Percentiles rank a stretch among this genome's conserved stretches.
These are phyloP conservation scores for Latrodectus geometricus DNA, from an alignment of 1,140 invertebrate genomes.

Conservation along the genomic window DNA sequence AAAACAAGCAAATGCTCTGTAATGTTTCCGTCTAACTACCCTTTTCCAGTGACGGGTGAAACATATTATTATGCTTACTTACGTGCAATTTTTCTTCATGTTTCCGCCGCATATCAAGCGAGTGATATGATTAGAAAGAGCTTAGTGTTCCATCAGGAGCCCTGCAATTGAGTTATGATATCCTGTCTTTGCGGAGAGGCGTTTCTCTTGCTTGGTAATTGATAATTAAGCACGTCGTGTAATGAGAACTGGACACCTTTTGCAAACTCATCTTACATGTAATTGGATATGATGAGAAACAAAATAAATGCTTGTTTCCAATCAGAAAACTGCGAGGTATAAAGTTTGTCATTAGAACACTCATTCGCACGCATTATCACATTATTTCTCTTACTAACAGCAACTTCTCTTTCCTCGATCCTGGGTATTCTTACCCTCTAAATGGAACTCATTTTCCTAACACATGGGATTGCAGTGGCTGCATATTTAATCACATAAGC, in stretches of 20 bases:
- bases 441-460: no score
- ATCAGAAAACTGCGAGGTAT: neutral
- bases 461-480: no score
- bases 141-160: constrained; percentile 4
- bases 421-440: no score
- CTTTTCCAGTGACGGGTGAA: neutral
- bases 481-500: no score
- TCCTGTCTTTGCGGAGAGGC: neutral
- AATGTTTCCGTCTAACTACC: neutral
- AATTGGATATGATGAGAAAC: constrained; percentile 13
- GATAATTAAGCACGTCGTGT: constrained; percentile 16
- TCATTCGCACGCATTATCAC: no score
- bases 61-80: neutral
- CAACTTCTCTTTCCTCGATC: no score
- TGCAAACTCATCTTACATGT: neutral
- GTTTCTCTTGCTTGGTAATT: constrained; percentile 5
- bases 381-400: no score
- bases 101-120: neutral
- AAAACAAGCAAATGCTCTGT: no score
- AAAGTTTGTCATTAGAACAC: no score
- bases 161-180: constrained; percentile 22
- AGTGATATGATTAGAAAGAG: constrained; percentile 19
- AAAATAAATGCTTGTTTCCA: neutral
- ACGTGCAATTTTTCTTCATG: neutral
- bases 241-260: constrained; percentile 18